Percentiles rank a stretch among this genome's conserved stretches.
Conservation (phyloP, 2,888 invertebrate species). For the Drosophila siamana region DNA sequence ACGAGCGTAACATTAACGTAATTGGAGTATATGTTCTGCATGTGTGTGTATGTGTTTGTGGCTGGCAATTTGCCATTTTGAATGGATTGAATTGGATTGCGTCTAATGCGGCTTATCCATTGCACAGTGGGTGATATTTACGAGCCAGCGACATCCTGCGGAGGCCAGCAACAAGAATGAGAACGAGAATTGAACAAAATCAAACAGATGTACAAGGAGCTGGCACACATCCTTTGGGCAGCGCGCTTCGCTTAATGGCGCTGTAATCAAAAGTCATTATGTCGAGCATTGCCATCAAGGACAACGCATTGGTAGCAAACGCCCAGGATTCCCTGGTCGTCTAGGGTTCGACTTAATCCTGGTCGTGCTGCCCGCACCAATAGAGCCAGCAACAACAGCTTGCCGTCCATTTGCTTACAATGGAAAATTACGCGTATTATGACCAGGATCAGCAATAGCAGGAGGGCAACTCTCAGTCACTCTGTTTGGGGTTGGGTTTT, state of each 20-base stretch:
- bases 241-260: conserved; percentile 68
- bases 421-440: conserved; percentile 78
- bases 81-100: conserved; percentile 68
- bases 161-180: conserved; percentile 19
- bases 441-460: conserved; percentile 30
- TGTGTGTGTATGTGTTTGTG: conserved; percentile 22
- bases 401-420: conserved; percentile 69
- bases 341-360: conserved; percentile 21
- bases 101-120: conserved; percentile 69
- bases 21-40: conserved; percentile 36
- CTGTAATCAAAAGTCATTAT: conserved; percentile 80
- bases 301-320: too few species aligned
- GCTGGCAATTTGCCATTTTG: conserved; percentile 64
- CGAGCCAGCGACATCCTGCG: conserved; percentile 55
- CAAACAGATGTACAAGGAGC: conserved; percentile 72
- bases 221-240: conserved; percentile 32
- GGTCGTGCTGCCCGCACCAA: conserved; percentile 49
- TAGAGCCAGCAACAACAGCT: conserved; percentile 26
- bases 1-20: conserved; percentile 49
- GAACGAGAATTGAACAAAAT: conserved; percentile 46
- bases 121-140: conserved; percentile 64
- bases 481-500: not conserved
- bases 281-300: conserved; percentile 72
- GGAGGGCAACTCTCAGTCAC: conserved; percentile 1
- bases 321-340: conserved; percentile 13